These are phyloP conservation scores for Pseudorectes ferrugineus DNA, from an alignment of 2,113 vertebrate species.

Conservation along the genomic window DNA sequence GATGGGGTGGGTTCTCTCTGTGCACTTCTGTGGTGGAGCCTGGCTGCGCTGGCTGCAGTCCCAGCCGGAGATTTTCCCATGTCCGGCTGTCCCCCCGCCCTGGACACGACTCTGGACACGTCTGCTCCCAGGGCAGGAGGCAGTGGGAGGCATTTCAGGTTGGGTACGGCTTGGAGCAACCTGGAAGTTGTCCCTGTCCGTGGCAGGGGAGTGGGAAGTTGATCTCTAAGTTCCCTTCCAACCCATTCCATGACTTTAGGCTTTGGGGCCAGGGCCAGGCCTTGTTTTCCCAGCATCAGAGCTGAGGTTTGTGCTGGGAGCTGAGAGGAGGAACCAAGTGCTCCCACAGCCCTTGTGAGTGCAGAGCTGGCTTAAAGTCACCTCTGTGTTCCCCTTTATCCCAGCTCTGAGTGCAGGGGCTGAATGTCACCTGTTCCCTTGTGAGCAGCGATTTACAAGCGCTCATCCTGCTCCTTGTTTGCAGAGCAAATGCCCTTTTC, in stretches of 20 bases:
- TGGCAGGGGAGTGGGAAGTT: background rate
- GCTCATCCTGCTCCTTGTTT: conserved; percentile 29
- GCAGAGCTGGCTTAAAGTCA: background rate
- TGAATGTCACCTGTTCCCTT: conserved; percentile 53
- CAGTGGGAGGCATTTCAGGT: background rate
- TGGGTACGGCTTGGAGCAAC: background rate
- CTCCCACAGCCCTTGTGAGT: background rate
- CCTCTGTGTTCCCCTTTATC: background rate
- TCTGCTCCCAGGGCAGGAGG: background rate
- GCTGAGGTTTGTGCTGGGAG: background rate
- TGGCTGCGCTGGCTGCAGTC: background rate
- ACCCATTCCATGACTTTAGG: background rate
- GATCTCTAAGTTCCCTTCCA: background rate
- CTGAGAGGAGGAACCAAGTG: background rate
- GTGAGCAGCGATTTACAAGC: conserved; percentile 16
- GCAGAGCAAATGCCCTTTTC: conserved; percentile 54
- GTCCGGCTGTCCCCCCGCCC: background rate
- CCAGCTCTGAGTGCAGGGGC: background rate
- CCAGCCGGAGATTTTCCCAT: background rate
- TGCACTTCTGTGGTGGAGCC: background rate
- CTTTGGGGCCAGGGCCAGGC: background rate
- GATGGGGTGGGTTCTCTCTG: background rate
- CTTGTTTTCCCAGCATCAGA: background rate
- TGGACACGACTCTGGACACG: background rate
- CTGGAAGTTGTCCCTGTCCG: background rate